A percentile compares a stretch with the other conserved stretches of the same genome.
Evolutionary conservation across 2,113 vertebrate species (phyloP).

Genomic region (Riparia riparia): DNA sequence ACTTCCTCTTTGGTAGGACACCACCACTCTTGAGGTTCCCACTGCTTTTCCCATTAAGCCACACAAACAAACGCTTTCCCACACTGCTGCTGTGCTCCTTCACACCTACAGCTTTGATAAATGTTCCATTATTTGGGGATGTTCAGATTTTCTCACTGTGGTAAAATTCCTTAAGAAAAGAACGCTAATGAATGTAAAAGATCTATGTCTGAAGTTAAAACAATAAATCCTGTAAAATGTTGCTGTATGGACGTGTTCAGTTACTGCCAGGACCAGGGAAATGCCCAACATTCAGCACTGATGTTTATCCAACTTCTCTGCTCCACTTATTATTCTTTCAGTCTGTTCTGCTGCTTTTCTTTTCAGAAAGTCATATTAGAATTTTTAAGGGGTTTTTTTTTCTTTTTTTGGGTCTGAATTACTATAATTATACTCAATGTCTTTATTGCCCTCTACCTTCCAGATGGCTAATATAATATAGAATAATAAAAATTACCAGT

Average conservation of each 20-base stretch:
- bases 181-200: not conserved
- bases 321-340: not conserved
- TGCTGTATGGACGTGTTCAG: not conserved
- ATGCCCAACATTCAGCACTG: not conserved
- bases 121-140: not conserved
- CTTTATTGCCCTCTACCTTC: not conserved
- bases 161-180: not conserved
- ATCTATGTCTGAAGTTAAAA: not conserved
- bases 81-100: not conserved
- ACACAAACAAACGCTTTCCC: rapidly evolving
- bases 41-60: rapidly evolving
- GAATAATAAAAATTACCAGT: conserved; percentile 10
- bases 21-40: not conserved
- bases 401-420: not conserved
- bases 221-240: not conserved
- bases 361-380: not conserved
- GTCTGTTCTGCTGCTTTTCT: not conserved
- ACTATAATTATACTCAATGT: conserved; percentile 44
- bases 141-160: not conserved
- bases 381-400: not conserved
- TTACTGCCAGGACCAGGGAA: not conserved
- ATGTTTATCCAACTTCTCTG: not conserved
- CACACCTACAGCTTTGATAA: not conserved
- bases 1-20: not conserved
- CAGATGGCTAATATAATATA: conserved; percentile 2